A percentile compares a stretch with the other conserved stretches of the same genome.
Conservation (phyloP, 2,113 vertebrate genomes). For the Chamaea fasciata region DNA sequence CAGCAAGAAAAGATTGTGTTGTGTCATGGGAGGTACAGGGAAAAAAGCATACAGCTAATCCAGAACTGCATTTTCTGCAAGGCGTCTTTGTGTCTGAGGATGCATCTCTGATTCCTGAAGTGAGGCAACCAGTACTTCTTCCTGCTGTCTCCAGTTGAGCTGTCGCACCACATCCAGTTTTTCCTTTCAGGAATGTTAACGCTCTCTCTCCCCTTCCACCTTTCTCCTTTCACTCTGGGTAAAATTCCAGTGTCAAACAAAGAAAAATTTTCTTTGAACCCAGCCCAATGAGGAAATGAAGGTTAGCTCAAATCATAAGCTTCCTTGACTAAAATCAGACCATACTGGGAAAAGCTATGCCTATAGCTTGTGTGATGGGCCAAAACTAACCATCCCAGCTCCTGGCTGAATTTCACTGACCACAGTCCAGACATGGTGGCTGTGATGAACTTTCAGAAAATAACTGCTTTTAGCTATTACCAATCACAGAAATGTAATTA, state of each 20-base stretch:
- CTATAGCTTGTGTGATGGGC: background rate
- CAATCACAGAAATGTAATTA: background rate
- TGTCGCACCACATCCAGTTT: background rate
- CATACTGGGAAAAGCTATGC: background rate
- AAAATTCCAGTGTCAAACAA: background rate
- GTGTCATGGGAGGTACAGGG: rapidly evolving
- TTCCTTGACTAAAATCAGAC: background rate
- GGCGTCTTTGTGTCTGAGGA: background rate
- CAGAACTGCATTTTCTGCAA: background rate
- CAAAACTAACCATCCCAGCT: background rate
- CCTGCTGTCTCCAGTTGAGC: background rate
- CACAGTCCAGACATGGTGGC: background rate
- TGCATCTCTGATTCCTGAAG: background rate
- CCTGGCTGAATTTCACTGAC: background rate
- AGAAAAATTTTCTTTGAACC: background rate
- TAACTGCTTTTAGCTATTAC: background rate
- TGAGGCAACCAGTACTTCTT: background rate
- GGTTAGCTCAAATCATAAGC: background rate
- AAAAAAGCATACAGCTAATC: background rate
- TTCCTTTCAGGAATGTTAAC: background rate
- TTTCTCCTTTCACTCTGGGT: background rate
- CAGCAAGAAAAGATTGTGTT: background rate
- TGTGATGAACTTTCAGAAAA: background rate
- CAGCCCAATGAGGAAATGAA: background rate
- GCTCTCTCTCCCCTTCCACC: background rate